Base-by-base conservation (phyloP, 2,888 invertebrate genomes). In the Drosophila trichaetosa region DNA sequence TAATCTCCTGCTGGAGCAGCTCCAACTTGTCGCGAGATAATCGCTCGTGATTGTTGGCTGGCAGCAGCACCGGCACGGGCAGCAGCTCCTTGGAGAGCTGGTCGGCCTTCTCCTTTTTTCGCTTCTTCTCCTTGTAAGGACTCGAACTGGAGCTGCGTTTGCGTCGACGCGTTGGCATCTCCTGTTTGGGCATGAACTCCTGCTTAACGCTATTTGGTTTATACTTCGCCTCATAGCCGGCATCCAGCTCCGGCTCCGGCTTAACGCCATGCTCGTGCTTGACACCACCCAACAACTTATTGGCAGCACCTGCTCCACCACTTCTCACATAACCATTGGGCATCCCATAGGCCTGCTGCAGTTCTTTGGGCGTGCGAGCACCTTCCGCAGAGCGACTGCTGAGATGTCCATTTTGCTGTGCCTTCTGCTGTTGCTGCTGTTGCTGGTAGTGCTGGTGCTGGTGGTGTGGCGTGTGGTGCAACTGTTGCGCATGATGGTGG, bases 1-100 rank as follows among this genome's bases (percentile, higher is more conserved):
- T 66, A 1, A 59, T 63, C 24, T 75, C 83, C 54, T 87, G 86
- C 40, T 90, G 80, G 10, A 87, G 73, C 51, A 84, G 58, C 51
- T 77, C 73, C 60, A 85, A 79, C 52, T 91, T 91, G 34, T 90
- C 91, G 38, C 82, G 85, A 18, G 87, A 79, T 91, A 93, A 91
- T 90, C 93, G 93, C 84, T 93, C 93, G 63, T 93, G 93, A 83
- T 93, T 93, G 88, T 93, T 93, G 66, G 93, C 92, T 58, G 92
- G 93, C 69, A 89, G 59, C 54, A 82, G 74, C 56, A 87, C 80
- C 38, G 85, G 74, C 69, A 73, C 79, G 11, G 90, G 87, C 61
- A 88, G 68, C 75, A 87, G 51, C 64, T 87, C 87, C 56, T 89
- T 87, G 57, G 60, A 64, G 4, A 69, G 54, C 61, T 69, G 86